Evolutionary conservation across 2,797 vertebrate genomes (phyloP).

Genomic region (Falco biarmicus): DNA sequence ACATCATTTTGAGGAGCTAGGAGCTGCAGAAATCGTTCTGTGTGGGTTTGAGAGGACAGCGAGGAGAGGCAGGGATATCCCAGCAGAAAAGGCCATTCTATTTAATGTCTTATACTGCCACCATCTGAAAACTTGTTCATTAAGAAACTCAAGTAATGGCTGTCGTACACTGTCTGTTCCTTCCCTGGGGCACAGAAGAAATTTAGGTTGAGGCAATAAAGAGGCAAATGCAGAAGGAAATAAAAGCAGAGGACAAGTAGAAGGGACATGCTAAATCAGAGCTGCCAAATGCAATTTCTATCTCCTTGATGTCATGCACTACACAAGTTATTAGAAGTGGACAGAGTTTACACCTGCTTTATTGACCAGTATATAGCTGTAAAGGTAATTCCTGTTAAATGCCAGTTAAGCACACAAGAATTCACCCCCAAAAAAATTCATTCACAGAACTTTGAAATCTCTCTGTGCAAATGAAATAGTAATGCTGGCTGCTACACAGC

Average conservation of each 20-base stretch:
- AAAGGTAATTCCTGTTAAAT: neutral
- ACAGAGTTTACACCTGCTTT: neutral
- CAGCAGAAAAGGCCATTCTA: neutral
- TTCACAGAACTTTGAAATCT: neutral
- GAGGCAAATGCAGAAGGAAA: neutral
- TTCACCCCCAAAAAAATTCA: neutral
- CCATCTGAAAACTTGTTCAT: neutral
- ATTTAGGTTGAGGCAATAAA: neutral
- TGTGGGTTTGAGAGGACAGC: fast-evolving
- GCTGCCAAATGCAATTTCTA: neutral
- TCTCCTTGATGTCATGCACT: neutral
- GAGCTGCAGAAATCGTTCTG: neutral
- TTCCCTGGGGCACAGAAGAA: neutral
- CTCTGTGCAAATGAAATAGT: neutral
- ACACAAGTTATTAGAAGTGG: no score
- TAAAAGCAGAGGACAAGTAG: neutral
- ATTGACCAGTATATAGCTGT: neutral
- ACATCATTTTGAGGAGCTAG: fast-evolving
- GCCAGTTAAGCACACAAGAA: neutral
- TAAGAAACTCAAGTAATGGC: fast-evolving
- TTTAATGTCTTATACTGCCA: slow-evolving; percentile 44
- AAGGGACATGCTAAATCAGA: neutral
- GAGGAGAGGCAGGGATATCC: no score
- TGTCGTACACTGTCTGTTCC: fast-evolving
- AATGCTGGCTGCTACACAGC: neutral